Base-by-base conservation (phyloP, 2,113 vertebrate genomes). In the Oophaga pumilio region DNA sequence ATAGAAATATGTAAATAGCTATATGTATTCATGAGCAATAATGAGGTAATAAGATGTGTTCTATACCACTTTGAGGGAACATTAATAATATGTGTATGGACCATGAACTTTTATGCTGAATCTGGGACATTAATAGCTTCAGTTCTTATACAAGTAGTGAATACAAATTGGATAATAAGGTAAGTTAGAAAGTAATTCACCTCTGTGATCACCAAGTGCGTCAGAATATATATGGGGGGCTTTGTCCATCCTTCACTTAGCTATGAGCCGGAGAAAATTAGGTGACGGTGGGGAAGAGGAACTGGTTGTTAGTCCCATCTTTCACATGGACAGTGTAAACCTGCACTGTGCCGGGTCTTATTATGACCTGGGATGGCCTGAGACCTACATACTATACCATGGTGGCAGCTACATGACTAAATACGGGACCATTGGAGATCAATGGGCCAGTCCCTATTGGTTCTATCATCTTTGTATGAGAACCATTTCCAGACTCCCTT, bases 21-120 rank as follows among this genome's bases (percentile, higher is more conserved):
- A 60, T 49, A 85, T 76, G 71, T 76, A 85, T 85, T 76, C 83
- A 85, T 76, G 83, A 85, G 83, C 83, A n/a, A 74, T 85, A 43
- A 74, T 33, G 56, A 60, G 69, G 26, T 85, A 60, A 76, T 85
- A 64, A 64, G 59, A 85, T 59, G 69, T 74, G 57, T 59, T 85
- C 69, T 74, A 76, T 49, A 85, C 56, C 17, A n/a, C 11, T 76
- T 85, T 26, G 28, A 85, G 69, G 26, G 17, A 76, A 85, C 71
- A 74, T 85, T 85, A 85, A 60, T 74, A 85, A 85, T 76, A 76
- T 59, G 69, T n/a, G 69, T 59, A 76, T 76, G 83, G 56, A 60
- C 52, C 83, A 49, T 85, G 69, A 85, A 85, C 66, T 84, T 84
- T 74, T 60, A 85, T 85, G 69, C 69, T 33, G 24, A 57, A 60